Percentiles rank a stretch among this genome's conserved stretches.
These are phyloP conservation scores for Ecliptopera silaceata DNA, from an alignment of 2,888 invertebrate species.

Conservation along the genomic window DNA sequence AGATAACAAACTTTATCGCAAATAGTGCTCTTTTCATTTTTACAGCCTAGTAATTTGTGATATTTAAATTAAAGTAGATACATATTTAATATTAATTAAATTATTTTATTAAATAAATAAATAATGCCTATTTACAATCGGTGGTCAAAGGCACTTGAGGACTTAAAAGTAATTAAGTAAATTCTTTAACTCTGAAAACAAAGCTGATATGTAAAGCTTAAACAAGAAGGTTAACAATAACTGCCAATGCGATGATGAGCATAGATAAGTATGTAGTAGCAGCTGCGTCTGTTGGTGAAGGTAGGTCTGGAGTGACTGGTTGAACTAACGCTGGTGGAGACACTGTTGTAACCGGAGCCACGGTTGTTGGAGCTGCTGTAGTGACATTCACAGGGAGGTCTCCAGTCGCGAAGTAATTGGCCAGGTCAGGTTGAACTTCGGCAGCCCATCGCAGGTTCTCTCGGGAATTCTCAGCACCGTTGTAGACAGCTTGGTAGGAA, in stretches of 20 bases:
- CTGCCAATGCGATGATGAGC: constrained; percentile 45
- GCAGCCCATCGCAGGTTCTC: constrained; percentile 52
- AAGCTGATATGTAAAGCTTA: constrained; percentile 34
- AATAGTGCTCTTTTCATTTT: too few relatives aligned
- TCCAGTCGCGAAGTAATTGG: constrained; percentile 50
- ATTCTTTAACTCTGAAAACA: not conserved
- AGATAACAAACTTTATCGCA: too few relatives aligned
- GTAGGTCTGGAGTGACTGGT: constrained; percentile 56
- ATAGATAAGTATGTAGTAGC: constrained; percentile 50
- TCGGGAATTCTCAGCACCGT: constrained; percentile 43
- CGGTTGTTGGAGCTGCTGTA: constrained; percentile 17
- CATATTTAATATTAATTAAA: too few relatives aligned
- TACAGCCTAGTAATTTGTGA: too few relatives aligned
- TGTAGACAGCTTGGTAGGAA: constrained; percentile 40
- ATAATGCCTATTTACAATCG: constrained; percentile 45
- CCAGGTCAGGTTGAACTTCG: constrained; percentile 47
- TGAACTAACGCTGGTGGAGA: constrained; percentile 38
- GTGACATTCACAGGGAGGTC: constrained; percentile 31
- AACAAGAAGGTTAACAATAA: constrained; percentile 48
- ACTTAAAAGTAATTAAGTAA: constrained; percentile 22
- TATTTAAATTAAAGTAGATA: too few relatives aligned
- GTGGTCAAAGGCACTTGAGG: constrained; percentile 37
- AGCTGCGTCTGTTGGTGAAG: constrained; percentile 49
- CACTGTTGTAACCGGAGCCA: constrained; percentile 30
- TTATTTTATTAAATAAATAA: constrained; percentile 43